A percentile compares a stretch with the other conserved stretches of the same genome.
Evolutionary conservation across 2,888 invertebrate species (phyloP).

Genomic region (Phyto melanocephala): DNA sequence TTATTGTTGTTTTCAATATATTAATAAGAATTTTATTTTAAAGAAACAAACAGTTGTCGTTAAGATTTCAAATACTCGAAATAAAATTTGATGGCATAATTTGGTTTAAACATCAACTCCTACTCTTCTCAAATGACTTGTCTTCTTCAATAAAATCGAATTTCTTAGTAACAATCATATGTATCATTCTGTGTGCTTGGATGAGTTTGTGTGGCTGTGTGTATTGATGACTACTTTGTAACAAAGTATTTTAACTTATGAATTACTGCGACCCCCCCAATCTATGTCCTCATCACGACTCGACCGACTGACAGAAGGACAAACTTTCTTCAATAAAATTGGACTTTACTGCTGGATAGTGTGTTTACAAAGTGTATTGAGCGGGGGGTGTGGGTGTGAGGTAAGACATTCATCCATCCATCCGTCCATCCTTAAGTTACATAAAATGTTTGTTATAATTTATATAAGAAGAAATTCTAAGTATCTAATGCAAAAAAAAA

Average conservation of each 20-base stretch:
- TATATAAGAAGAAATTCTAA: constrained; percentile 34
- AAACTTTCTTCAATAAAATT: constrained; percentile 41
- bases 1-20: no score
- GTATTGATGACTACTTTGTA: constrained; percentile 45
- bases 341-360: constrained; percentile 31
- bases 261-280: constrained; percentile 46
- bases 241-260: constrained; percentile 60
- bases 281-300: not conserved
- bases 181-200: not conserved
- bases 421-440: constrained; percentile 6
- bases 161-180: constrained; percentile 41
- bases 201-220: not conserved
- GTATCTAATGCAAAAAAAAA: constrained; percentile 1
- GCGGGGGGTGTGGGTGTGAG: not conserved
- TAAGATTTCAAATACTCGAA: no score
- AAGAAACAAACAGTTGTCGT: no score
- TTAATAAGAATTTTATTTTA: no score
- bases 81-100: no score
- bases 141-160: constrained; percentile 58
- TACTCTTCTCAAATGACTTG: constrained; percentile 8
- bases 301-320: constrained; percentile 15
- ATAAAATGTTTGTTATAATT: constrained; percentile 37
- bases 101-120: no score
- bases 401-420: no score
- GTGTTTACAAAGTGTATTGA: not conserved